A percentile compares a stretch with the other conserved stretches of the same genome.
Conservation (phyloP, 1,140 invertebrate genomes). For the Asbolus verrucosus region DNA sequence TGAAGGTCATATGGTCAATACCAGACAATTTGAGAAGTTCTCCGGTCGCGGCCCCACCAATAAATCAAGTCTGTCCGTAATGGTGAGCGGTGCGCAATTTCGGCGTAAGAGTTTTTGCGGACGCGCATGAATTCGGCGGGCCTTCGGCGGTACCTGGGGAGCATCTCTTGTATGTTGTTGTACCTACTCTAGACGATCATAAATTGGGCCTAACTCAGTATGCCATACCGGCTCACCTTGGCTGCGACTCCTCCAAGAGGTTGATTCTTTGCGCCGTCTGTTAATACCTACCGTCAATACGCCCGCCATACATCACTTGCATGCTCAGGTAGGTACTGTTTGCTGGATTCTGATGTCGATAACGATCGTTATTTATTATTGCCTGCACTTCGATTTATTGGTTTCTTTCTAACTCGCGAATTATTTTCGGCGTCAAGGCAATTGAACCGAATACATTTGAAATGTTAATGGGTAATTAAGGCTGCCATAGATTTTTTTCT, state of each 20-base stretch:
- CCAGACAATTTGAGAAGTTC: conserved; percentile 13
- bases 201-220: conserved; percentile 56
- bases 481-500: conserved; percentile 9
- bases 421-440: conserved; percentile 21
- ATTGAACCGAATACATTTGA: conserved; percentile 33
- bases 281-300: conserved; percentile 39
- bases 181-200: conserved; percentile 54
- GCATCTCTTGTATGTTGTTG: conserved; percentile 22
- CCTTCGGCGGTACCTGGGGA: conserved; percentile 32
- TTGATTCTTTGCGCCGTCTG: conserved; percentile 50
- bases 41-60: conserved; percentile 8
- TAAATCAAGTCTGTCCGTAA: conserved; percentile 14
- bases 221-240: conserved; percentile 55
- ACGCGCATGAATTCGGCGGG: conserved; percentile 15
- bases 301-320: conserved; percentile 35
- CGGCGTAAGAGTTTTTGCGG: conserved; percentile 18
- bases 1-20: conserved; percentile 24
- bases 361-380: conserved; percentile 55
- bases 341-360: conserved; percentile 50
- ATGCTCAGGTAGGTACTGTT: conserved; percentile 36
- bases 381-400: conserved; percentile 51
- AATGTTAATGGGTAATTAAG: conserved; percentile 37
- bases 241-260: conserved; percentile 46
- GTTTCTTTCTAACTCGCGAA: conserved; percentile 39
- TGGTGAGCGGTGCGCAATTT: conserved; percentile 15